Evolutionary conservation across 2,113 vertebrate species (phyloP), one percentile per base, ranked within the genome.

Genomic region (Petaurus breviceps): DNA sequence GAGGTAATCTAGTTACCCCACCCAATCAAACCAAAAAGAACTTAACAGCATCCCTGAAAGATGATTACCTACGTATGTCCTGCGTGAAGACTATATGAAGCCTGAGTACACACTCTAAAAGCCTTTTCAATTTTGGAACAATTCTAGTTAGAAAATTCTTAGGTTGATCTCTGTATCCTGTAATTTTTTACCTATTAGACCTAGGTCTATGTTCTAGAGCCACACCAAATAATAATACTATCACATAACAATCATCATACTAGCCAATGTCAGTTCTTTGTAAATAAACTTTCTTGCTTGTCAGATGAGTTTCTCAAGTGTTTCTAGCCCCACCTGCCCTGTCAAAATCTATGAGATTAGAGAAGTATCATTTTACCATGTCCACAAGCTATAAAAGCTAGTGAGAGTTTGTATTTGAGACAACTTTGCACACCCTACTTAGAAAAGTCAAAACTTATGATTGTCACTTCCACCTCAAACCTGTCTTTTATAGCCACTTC

Each of bases 191-290:
- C 49, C 94, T 92, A 49, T 0, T 92, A 26, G 24, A 61, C 52
- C 93, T 92, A 25, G 24, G 2, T 93, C 90, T 37, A 94, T 43
- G 23, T 93, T 47, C 24, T 95, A 23, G 52, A 31, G 84, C 46
- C 53, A 90, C 26, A 91, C 11, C 93, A 52, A 93, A 61, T 94
- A 22, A 1, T 93, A 55, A 46, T 92, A 49, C 46, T 93, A 8
- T n/a, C 55, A 19, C 55, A 54, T 92, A 37, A n/a, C 77, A 94
- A 77, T 51, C 51, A 91, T 95, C n/a, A 90, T 92, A 90, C 49
- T 93, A 94, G 31, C 51, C 97, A 96, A 51, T 91, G 43, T 57
- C 11, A 89, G 6, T 5, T 92, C 96, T 96, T 97, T 53, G 19
- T 50, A 91, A 77, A 28, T 95, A 89, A 77, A 92, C 24, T 89